Evolutionary conservation across 2,888 invertebrate species (phyloP), one percentile per base, ranked within the genome.

Genomic region (Diaperis boleti): DNA sequence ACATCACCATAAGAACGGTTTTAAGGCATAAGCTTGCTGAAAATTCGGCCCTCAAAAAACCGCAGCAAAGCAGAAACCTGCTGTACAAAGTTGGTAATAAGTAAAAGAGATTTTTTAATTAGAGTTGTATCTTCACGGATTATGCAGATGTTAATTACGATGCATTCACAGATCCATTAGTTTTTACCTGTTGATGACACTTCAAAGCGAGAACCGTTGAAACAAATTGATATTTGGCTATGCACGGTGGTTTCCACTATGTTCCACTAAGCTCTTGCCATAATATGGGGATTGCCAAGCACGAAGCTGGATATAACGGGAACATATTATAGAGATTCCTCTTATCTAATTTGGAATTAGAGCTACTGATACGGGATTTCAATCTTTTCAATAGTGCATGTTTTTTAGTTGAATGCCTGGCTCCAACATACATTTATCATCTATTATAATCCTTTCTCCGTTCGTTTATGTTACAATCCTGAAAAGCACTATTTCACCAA

Each of bases 281-380:
- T 57, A 57, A 57, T 57, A 57, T 47, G 57, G 47, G 45, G 57
- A 57, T 57, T 57, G 57, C 45, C 57, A 37, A 41, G 49, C 50
- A 60, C 59, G 42, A 44, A 44, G 37, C 52, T 22, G 59, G 61
- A 66, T 62, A 57, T 54, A 65, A 64, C 52, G 56, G 60, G 54
- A 57, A 70, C 69, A 68, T 70, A 69, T n/a, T n/a, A n/a, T 71
- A 69, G 63, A 69, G 74, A 68, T 69, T 70, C 71, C 69, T 72
- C 70, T 73, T 74, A 75, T 75, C 72, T 74, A 73, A 76, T 76
- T 74, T 76, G 69, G 74, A 74, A 74, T 76, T 75, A 75, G 72
- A 63, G 66, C 54, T 47, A 65, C 66, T 69, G 65, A 69, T 63
- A 61, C 54, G 47, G 66, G 65, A 66, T 67, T 64, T 64, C 62